Evolutionary conservation across 2,797 vertebrate genomes (phyloP), one percentile per base, ranked within the genome.

Genomic region (Enteromius thamalakanensis): DNA sequence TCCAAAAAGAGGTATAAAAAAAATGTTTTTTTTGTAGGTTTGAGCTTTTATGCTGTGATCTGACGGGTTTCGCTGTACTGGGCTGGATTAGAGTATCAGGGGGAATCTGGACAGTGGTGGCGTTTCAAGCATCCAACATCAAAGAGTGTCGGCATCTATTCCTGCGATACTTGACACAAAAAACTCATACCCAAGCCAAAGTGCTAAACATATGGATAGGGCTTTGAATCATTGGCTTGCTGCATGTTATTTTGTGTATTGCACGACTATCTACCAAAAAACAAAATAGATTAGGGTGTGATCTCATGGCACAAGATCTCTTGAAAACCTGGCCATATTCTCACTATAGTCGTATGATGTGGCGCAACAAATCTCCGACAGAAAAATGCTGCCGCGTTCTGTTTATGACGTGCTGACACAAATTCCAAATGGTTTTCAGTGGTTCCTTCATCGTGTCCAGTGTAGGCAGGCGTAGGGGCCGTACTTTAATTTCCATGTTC

Each of bases 41-140:
- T 78, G 49, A 64, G 70, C 29, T 45, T 76, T 81, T 81, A 55
- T 82, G 70, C 42, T 53, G 34, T 77, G 64, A 71, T 85, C 62
- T 80, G 81, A 82, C 69, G 75, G 29, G 67, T 81, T 74, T 84
- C 12, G 23, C 70, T 83, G 67, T 80, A 79, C 71, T 60, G 49
- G 76, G 49, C 10, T 76, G 37, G 71, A 83, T 42, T 65, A 60
- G 42, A 72, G 60, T 79, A 85, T 84, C 58, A 76, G 72, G 70
- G 76, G 69, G 68, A 58, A 77, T 84, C 76, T 69, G 76, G 82
- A 85, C 79, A 23, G 69, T 23, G 67, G 47, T 77, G 65, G 74
- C 26, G n/a, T 83, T 82, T 80, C 15, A 58, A 86, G 68, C 29
- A 86, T 64, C 29, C 55, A 60, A 82, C 69, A 85, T 87, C 68